A percentile compares a stretch with the other conserved stretches of the same genome.
These are phyloP conservation scores for Macrostomum cliftonense DNA, from an alignment of 2,888 invertebrate genomes.

Conservation along the genomic window DNA sequence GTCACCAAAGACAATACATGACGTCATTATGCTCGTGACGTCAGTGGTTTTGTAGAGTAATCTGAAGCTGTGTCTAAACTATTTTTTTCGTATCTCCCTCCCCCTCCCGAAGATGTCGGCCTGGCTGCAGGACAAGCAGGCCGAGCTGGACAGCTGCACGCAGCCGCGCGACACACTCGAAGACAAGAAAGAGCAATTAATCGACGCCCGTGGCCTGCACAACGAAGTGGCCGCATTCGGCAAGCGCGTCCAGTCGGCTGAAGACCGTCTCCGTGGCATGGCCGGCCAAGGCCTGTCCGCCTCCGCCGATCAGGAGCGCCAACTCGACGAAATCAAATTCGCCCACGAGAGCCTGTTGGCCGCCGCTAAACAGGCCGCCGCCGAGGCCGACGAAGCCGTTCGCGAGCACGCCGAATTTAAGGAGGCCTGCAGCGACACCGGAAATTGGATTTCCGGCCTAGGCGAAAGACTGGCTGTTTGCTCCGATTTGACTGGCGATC, in stretches of 20 bases:
- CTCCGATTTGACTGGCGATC: conserved; percentile 66
- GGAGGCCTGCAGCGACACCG: conserved; percentile 23
- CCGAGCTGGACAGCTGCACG: conserved; percentile 55
- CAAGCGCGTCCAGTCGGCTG: no score
- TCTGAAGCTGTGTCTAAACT: no score
- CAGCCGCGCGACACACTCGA: conserved; percentile 67
- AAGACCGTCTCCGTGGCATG: no score
- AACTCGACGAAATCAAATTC: no score
- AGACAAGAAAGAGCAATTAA: conserved; percentile 65
- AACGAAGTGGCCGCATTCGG: neutral
- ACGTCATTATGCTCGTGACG: no score
- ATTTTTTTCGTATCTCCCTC: no score
- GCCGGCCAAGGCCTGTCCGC: no score
- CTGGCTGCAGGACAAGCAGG: conserved; percentile 59
- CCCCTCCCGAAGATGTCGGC: conserved; percentile 46
- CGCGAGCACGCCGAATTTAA: conserved; percentile 58
- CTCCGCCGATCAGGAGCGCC: no score
- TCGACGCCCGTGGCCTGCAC: neutral
- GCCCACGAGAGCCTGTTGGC: no score
- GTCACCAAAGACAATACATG: no score
- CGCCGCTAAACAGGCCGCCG: conserved; percentile 22
- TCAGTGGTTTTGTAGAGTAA: no score
- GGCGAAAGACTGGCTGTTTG: conserved; percentile 66
- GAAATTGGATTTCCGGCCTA: conserved; percentile 58
- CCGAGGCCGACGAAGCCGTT: conserved; percentile 65